Evolutionary conservation across 2,797 vertebrate species (phyloP), one percentile per base, ranked within the genome.

Genomic region (Spinus pinus): DNA sequence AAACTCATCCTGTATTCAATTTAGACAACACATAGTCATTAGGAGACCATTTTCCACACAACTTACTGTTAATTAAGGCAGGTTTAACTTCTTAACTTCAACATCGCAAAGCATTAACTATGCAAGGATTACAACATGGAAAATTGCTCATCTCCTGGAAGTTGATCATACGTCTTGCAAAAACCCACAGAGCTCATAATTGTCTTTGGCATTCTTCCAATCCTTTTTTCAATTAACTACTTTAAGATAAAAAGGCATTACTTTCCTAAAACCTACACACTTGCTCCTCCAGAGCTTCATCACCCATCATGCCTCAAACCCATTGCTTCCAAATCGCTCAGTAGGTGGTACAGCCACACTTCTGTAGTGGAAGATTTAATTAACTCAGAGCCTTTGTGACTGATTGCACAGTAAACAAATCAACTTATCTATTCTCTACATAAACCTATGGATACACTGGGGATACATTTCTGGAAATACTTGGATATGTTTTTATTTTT

Each of bases 101-200:
- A 69, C 7, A 69, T 0, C 70, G 35, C 31, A 74, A 46, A 83
- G 22, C 14, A 86, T 62, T 91, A 94, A 78, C 35, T 78, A 92
- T 10, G 54, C 79, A 75, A 78, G 65, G 67, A 83, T 49, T 75
- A 74, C 69, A 31, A 88, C 0, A 83, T 19, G 62, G 61, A 92
- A 94, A 93, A 90, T 16, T 75, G 88, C 75, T 93, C 50, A 47
- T 88, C 89, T 81, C 57, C 54, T 81, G 31, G 14, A 91, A 91
- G 61, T 2, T 65, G 31, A 83, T 3, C 6, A 0, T 28, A 39
- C 2, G 4, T 70, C 81, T 93, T 86, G 92, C 69, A 51, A 92
- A 89, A 44, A 92, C 19, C 12, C 35, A 78, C 10, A 19, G n/a
- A 92, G 35, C 24, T 69, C 51, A 61, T 41, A 72, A 81, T 44